phyloP scores from a whole-genome alignment of 2,113 vertebrate species.

The Dicentrarchus labrax region DNA sequence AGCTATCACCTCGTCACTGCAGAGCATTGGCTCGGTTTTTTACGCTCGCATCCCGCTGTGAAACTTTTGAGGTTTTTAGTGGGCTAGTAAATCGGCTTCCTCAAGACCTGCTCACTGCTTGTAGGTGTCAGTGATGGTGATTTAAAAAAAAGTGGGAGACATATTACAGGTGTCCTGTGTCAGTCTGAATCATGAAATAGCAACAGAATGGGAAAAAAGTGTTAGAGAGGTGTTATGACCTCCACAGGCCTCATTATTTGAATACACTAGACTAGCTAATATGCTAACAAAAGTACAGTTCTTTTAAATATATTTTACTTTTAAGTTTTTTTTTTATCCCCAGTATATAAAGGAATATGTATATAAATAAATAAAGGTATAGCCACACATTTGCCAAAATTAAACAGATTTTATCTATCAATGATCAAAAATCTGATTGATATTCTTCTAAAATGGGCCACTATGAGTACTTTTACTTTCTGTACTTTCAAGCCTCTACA shows the following conservation, averaged over 20 bases:
- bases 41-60: slow-evolving; percentile 32
- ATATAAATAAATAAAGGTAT: no score
- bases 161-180: slow-evolving; percentile 9
- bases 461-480: no score
- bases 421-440: no score
- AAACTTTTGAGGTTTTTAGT: slow-evolving; percentile 71
- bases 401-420: no score
- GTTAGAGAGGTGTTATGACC: neutral
- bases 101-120: slow-evolving; percentile 50
- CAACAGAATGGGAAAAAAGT: neutral
- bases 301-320: no score
- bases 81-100: slow-evolving; percentile 67
- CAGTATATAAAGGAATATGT: no score
- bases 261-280: neutral
- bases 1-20: slow-evolving; percentile 62
- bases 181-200: slow-evolving; percentile 1
- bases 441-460: no score
- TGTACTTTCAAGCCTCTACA: no score
- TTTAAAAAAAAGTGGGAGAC: slow-evolving; percentile 29
- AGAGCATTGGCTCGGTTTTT: slow-evolving; percentile 23
- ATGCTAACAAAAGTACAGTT: neutral
- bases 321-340: neutral
- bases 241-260: neutral
- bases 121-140: slow-evolving; percentile 48
- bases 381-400: neutral